Evolutionary conservation across 2,113 vertebrate genomes (phyloP).

Genomic region (Stegostoma tigrinum): DNA sequence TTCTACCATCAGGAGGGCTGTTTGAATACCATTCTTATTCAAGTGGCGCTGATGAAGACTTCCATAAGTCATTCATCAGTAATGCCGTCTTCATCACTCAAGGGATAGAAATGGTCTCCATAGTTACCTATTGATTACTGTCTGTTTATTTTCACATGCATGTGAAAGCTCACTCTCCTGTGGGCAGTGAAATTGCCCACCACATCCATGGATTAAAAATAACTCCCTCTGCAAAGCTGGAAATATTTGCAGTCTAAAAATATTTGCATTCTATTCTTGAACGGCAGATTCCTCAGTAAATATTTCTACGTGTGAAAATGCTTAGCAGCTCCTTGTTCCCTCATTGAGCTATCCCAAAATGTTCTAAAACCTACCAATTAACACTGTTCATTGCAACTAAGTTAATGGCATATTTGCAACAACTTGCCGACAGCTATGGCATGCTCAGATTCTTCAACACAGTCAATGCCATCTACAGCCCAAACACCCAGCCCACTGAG

Average conservation of each 20-base stretch:
- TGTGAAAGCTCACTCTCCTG: constrained; percentile 24
- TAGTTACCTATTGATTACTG: constrained; percentile 29
- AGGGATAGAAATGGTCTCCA: constrained; percentile 29
- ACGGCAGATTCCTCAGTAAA: constrained; percentile 16
- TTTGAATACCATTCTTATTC: constrained; percentile 9
- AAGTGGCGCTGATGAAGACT: too few relatives aligned
- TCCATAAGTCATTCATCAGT: not conserved
- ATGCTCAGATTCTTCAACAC: too few relatives aligned
- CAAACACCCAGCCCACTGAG: too few relatives aligned
- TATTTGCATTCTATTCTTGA: constrained; percentile 35
- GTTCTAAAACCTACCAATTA: not conserved
- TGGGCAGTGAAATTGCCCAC: constrained; percentile 5
- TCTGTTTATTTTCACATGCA: constrained; percentile 27
- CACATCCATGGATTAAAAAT: constrained; percentile 30
- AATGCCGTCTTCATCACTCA: constrained; percentile 17
- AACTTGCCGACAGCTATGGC: not conserved
- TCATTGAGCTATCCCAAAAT: not conserved
- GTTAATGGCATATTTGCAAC: not conserved
- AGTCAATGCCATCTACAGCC: too few relatives aligned
- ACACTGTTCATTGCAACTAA: not conserved
- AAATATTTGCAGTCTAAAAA: constrained; percentile 32
- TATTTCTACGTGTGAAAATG: constrained; percentile 33
- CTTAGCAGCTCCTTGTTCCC: not conserved
- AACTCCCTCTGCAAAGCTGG: constrained; percentile 19
- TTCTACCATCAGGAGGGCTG: not conserved